Conservation (phyloP, 2,888 invertebrate species). For the Lissonota sp. region DNA sequence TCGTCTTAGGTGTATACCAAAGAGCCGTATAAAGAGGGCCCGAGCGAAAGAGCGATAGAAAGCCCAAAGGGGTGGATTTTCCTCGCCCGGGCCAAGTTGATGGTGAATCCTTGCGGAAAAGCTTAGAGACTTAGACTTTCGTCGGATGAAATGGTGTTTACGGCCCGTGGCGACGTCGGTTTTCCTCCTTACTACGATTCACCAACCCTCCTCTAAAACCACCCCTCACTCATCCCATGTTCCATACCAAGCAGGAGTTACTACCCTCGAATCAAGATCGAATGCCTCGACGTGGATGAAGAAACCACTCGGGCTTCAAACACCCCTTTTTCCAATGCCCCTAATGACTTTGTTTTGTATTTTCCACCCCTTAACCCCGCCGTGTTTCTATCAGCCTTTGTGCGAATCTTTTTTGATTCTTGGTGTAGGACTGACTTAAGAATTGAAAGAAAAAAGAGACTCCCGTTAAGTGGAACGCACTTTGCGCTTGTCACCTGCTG, state of each 20-base stretch:
- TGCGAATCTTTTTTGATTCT: background rate
- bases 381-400: background rate
- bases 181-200: constrained; percentile 37
- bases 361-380: constrained; percentile 9
- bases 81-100: constrained; percentile 65
- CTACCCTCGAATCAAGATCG: constrained; percentile 62
- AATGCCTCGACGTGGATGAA: constrained; percentile 41
- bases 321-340: constrained; percentile 38
- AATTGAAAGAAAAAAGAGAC: too few relatives aligned
- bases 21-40: constrained; percentile 45
- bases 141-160: constrained; percentile 78
- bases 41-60: constrained; percentile 53
- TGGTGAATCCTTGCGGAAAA: constrained; percentile 80
- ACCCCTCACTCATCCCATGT: too few relatives aligned
- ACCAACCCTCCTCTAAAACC: constrained; percentile 19
- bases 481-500: background rate
- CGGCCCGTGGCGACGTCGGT: constrained; percentile 67
- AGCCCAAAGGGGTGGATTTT: constrained; percentile 64
- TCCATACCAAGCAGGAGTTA: constrained; percentile 45
- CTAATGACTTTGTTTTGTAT: constrained; percentile 63
- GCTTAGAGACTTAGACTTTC: constrained; percentile 80
- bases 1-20: constrained; percentile 33
- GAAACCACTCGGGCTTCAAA: constrained; percentile 27
- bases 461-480: too few relatives aligned
- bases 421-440: background rate